These are phyloP conservation scores for Solenopsis invicta DNA, from an alignment of 1,140 invertebrate species.

Conservation along the genomic window DNA sequence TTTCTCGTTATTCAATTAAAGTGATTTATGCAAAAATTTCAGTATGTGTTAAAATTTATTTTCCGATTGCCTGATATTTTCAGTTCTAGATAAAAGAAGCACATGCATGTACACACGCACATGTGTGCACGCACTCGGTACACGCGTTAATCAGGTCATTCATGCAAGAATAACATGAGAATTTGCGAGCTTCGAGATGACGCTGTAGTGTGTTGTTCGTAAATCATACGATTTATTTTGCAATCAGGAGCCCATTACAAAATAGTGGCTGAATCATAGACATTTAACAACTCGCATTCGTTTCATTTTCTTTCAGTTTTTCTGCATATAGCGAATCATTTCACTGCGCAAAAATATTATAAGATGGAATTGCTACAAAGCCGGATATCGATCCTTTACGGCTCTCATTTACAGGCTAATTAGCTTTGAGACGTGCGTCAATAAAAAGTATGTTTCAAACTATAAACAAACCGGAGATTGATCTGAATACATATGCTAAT, in stretches of 20 bases:
- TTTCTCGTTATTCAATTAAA: neutral
- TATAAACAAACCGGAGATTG: neutral
- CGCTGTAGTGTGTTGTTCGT: conserved; percentile 3
- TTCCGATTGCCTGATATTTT: neutral
- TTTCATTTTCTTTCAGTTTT: neutral
- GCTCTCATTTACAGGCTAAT: neutral
- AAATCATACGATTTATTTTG: conserved; percentile 21
- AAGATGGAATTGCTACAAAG: conserved; percentile 17
- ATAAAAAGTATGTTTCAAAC: neutral
- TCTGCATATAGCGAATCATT: neutral
- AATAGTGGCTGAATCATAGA: neutral
- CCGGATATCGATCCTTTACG: conserved; percentile 36
- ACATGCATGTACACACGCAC: no score
- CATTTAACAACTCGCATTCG: neutral
- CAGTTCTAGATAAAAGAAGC: neutral
- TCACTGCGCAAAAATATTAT: conserved; percentile 1
- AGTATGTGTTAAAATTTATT: neutral
- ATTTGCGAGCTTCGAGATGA: neutral
- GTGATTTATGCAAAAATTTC: conserved; percentile 3
- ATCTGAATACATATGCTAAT: neutral
- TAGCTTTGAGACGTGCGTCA: neutral
- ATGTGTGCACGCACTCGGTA: neutral
- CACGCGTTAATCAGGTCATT: conserved; percentile 8
- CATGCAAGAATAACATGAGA: neutral
- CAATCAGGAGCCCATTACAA: conserved; percentile 6